Evolutionary conservation across 2,797 vertebrate species (phyloP).

Genomic region (Atherinosoma microstoma): DNA sequence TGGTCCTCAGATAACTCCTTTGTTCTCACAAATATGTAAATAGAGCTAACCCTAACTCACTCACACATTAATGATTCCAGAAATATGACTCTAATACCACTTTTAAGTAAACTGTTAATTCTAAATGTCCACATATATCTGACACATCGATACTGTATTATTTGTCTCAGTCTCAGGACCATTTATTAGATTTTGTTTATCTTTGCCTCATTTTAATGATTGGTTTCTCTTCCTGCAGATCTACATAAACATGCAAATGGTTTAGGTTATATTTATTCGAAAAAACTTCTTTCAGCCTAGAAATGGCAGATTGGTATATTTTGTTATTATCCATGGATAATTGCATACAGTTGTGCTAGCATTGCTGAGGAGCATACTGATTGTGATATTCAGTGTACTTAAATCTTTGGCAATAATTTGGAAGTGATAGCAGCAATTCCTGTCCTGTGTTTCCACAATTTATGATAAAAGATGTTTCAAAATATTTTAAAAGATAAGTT

Average conservation of each 20-base stretch:
- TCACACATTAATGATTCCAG: no score
- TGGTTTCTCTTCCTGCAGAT: background rate
- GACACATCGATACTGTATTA: background rate
- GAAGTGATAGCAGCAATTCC: background rate
- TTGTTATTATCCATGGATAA: background rate
- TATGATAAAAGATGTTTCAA: constrained; percentile 1
- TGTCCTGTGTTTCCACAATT: background rate
- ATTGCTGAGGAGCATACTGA: background rate
- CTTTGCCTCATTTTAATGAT: background rate
- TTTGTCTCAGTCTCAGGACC: background rate
- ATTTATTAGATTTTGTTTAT: background rate
- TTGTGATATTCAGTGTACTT: background rate
- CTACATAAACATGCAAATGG: no score
- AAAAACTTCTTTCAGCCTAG: background rate
- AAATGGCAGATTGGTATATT: background rate
- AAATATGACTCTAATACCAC: background rate
- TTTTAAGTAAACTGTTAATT: background rate
- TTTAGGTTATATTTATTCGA: no score
- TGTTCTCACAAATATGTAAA: no score
- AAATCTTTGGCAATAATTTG: background rate
- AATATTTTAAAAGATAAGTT: background rate
- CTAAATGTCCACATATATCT: background rate
- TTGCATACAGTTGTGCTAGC: no score
- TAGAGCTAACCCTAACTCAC: background rate
- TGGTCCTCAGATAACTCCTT: no score